phyloP scores from a whole-genome alignment of 2,888 invertebrate species.

The Cataglyphis cursor region DNA sequence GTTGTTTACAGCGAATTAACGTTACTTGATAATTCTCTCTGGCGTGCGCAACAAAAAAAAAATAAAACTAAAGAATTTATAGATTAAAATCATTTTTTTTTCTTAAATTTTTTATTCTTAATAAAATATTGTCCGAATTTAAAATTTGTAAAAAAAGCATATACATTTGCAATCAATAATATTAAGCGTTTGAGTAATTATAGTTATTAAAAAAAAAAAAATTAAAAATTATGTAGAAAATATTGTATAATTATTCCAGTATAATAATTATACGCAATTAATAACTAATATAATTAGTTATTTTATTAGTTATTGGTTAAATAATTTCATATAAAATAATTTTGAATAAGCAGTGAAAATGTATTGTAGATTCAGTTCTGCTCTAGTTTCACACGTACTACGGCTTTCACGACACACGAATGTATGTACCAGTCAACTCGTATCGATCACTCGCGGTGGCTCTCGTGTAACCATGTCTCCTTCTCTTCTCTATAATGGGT shows the following conservation, averaged over 20 bases:
- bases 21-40: neutral
- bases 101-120: neutral
- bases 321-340: neutral
- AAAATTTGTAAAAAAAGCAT: neutral
- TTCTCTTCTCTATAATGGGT: slow-evolving; percentile 64
- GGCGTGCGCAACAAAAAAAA: neutral
- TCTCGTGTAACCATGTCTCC: slow-evolving; percentile 70
- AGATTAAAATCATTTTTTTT: neutral
- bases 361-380: neutral
- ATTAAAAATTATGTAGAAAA: neutral
- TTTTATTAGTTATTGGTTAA: too few relatives aligned
- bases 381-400: slow-evolving; percentile 10
- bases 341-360: neutral
- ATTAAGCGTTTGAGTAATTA: neutral
- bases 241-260: neutral
- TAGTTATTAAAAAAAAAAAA: neutral
- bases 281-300: neutral
- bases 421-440: slow-evolving; percentile 55
- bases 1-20: neutral
- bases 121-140: neutral
- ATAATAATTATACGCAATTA: neutral
- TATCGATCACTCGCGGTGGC: slow-evolving; percentile 72
- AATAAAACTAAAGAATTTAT: neutral
- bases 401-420: slow-evolving; percentile 19
- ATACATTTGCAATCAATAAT: neutral